These are phyloP conservation scores for Fulmarus glacialis DNA, from an alignment of 2,113 vertebrate genomes.

Conservation along the genomic window DNA sequence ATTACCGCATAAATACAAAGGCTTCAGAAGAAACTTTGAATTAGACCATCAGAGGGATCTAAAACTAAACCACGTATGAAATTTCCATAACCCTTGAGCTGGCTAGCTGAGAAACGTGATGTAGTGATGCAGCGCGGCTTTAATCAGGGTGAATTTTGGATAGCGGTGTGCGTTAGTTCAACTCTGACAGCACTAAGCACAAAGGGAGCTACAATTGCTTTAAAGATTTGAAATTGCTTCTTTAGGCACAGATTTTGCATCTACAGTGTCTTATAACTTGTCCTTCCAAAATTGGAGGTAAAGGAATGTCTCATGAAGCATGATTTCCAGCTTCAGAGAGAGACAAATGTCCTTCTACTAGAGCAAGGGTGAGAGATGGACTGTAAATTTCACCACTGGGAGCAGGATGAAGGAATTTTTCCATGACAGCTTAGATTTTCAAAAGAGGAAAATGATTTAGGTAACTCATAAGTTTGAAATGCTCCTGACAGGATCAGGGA, in stretches of 20 bases:
- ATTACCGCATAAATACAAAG: not conserved
- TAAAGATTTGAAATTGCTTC: not conserved
- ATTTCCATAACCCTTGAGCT: not conserved
- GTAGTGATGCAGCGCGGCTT: not conserved
- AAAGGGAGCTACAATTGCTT: not conserved
- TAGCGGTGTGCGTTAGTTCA: not conserved
- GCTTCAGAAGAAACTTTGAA: slow-evolving; percentile 10
- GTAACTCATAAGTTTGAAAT: not conserved
- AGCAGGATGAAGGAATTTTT: not conserved
- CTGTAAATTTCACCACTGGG: not conserved
- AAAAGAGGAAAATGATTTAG: not conserved
- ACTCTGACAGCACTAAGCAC: not conserved
- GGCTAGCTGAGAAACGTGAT: not conserved
- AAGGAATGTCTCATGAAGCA: not conserved
- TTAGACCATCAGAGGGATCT: not conserved
- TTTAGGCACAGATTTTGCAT: not conserved
- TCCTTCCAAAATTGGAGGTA: not conserved
- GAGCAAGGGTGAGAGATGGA: not conserved
- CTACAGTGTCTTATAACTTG: not conserved
- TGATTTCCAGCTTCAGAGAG: not conserved
- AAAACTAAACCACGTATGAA: not conserved
- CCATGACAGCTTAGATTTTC: not conserved
- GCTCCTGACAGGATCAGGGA: not conserved
- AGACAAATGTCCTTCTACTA: not conserved
- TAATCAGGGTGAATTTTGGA: not conserved